phyloP scores from a whole-genome alignment of 2,888 invertebrate genomes.

The Pecten maximus region DNA sequence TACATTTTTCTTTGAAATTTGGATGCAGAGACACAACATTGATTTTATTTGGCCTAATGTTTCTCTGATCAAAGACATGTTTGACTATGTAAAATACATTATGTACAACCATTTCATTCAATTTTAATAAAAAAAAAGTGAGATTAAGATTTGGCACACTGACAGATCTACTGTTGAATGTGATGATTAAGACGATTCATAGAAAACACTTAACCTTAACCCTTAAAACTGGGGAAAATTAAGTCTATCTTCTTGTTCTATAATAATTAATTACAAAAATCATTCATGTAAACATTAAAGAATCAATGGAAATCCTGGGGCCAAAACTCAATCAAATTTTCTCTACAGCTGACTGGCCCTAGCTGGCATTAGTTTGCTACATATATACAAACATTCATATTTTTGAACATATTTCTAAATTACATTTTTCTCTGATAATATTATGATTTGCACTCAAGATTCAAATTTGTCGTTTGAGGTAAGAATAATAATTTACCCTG shows the following conservation, averaged over 20 bases:
- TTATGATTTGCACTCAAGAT: too few species aligned
- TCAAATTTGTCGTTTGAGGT: too few species aligned
- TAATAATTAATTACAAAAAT: background rate
- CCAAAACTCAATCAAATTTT: background rate
- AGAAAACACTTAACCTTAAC: background rate
- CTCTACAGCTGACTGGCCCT: too few species aligned
- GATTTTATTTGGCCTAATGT: background rate
- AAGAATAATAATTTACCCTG: too few species aligned
- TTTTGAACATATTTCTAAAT: too few species aligned
- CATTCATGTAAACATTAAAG: background rate
- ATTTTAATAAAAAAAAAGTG: background rate
- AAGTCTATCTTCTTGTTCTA: background rate
- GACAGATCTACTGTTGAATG: conserved; percentile 26
- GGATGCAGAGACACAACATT: background rate
- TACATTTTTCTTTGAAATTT: background rate
- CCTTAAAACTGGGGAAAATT: background rate
- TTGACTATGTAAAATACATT: background rate
- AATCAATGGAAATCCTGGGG: background rate
- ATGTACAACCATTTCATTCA: background rate
- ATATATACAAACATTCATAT: too few species aligned
- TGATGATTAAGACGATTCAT: background rate
- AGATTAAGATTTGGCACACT: conserved; percentile 8
- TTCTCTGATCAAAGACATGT: background rate
- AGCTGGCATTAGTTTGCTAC: too few species aligned
- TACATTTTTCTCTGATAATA: too few species aligned